Evolutionary conservation across 2,113 vertebrate species (phyloP).

Genomic region (Balaeniceps rex): DNA sequence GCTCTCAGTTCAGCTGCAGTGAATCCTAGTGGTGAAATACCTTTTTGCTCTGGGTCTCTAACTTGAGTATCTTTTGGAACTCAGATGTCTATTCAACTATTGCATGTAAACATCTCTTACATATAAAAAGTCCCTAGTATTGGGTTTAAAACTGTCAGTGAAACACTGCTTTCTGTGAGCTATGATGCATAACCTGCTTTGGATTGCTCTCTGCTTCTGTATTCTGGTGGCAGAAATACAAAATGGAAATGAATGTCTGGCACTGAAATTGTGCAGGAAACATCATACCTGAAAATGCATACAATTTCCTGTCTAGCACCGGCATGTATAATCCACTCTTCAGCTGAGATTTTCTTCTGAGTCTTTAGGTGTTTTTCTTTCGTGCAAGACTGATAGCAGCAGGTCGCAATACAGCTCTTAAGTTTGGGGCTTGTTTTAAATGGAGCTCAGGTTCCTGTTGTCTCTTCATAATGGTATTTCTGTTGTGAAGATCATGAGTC

Average conservation of each 20-base stretch:
- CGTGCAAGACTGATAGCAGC: neutral
- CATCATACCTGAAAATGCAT: neutral
- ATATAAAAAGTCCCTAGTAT: neutral
- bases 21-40: neutral
- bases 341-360: neutral
- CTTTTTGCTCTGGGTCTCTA: neutral
- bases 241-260: slow-evolving; percentile 28
- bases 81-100: neutral
- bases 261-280: neutral
- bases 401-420: neutral
- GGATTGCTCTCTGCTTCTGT: neutral
- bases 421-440: neutral
- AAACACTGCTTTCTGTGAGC: neutral
- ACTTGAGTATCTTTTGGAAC: neutral
- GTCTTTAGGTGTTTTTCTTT: neutral
- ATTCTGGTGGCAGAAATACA: neutral
- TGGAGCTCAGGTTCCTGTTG: neutral
- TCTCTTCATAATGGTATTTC: neutral
- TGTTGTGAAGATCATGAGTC: neutral
- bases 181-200: neutral
- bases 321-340: neutral
- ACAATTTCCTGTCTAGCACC: neutral
- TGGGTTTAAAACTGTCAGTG: neutral
- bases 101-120: neutral
- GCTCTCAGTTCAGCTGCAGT: neutral